phyloP scores from a whole-genome alignment of 2,797 vertebrate species.

The Hyperoplus immaculatus region DNA sequence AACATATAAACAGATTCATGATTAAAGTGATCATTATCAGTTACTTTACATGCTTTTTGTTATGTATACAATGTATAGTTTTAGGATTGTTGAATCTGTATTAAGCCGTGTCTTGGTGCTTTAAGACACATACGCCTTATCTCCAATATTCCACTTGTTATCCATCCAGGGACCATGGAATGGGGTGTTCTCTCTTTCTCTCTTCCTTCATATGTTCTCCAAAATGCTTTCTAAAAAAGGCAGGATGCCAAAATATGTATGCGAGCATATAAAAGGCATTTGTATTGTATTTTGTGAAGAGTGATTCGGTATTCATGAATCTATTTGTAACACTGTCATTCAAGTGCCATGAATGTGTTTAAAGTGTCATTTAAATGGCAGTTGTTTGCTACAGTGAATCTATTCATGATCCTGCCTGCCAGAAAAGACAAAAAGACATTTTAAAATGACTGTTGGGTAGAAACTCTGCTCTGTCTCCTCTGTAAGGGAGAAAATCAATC shows the following conservation, averaged over 20 bases:
- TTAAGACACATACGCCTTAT: not conserved
- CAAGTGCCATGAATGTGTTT: slow-evolving; percentile 41
- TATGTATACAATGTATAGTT: not conserved
- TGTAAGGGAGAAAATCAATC: slow-evolving; percentile 80
- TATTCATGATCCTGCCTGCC: slow-evolving; percentile 41
- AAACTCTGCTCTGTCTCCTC: slow-evolving; percentile 62
- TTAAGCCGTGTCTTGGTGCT: not conserved
- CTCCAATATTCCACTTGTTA: not conserved
- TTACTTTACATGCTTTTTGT: not conserved
- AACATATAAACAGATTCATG: not conserved
- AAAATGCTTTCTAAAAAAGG: slow-evolving; percentile 28
- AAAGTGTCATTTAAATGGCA: slow-evolving; percentile 50
- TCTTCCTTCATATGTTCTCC: not conserved
- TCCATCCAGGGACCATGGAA: not conserved
- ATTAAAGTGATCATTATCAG: not conserved
- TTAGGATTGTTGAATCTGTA: not conserved
- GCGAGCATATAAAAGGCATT: slow-evolving; percentile 3
- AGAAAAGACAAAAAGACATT: slow-evolving; percentile 45
- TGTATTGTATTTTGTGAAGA: slow-evolving; percentile 6
- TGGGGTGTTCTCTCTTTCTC: not conserved
- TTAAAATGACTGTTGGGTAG: slow-evolving; percentile 47
- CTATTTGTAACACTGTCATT: slow-evolving; percentile 34
- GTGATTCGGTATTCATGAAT: slow-evolving; percentile 37
- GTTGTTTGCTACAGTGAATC: slow-evolving; percentile 55
- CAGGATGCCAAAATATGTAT: slow-evolving; percentile 17